Percentiles rank a stretch among this genome's conserved stretches.
phyloP scores from a whole-genome alignment of 2,888 invertebrate species.

The Amiota minor region DNA sequence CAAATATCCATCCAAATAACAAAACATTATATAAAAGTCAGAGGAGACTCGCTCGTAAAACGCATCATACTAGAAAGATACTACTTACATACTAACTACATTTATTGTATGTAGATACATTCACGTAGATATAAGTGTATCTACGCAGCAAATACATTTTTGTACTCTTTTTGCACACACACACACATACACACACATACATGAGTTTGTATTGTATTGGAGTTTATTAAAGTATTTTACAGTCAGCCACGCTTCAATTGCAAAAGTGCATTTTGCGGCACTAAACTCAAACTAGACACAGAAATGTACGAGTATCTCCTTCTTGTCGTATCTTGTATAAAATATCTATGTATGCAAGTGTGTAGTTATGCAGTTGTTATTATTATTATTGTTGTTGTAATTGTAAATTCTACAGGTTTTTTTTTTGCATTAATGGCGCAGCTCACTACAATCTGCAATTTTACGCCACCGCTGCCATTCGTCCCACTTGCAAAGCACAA shows the following conservation, averaged over 20 bases:
- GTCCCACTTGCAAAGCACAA: background rate
- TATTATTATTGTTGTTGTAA: conserved; percentile 52
- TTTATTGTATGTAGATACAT: conserved; percentile 5
- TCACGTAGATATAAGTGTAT: background rate
- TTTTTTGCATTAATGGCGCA: conserved; percentile 55
- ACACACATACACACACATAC: background rate
- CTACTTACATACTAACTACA: too few species aligned
- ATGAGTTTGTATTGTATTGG: conserved; percentile 37
- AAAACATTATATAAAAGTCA: conserved; percentile 62
- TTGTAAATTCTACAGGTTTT: conserved; percentile 65
- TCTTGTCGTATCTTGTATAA: conserved; percentile 16
- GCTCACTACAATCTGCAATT: conserved; percentile 53
- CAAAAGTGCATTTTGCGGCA: conserved; percentile 41
- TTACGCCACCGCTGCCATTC: conserved; percentile 53
- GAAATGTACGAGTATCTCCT: conserved; percentile 22
- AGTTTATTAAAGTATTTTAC: too few species aligned
- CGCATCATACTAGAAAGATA: too few species aligned
- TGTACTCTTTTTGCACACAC: too few species aligned
- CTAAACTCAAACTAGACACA: background rate
- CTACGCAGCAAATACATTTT: conserved; percentile 28
- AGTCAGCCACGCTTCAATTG: conserved; percentile 63
- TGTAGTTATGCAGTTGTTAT: conserved; percentile 54
- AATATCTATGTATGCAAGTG: conserved; percentile 48
- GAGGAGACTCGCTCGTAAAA: conserved; percentile 44
- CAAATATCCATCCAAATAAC: conserved; percentile 40